Percentiles rank a stretch among this genome's conserved stretches.
Conservation (phyloP, 2,113 vertebrate genomes). For the Serinus canaria region DNA sequence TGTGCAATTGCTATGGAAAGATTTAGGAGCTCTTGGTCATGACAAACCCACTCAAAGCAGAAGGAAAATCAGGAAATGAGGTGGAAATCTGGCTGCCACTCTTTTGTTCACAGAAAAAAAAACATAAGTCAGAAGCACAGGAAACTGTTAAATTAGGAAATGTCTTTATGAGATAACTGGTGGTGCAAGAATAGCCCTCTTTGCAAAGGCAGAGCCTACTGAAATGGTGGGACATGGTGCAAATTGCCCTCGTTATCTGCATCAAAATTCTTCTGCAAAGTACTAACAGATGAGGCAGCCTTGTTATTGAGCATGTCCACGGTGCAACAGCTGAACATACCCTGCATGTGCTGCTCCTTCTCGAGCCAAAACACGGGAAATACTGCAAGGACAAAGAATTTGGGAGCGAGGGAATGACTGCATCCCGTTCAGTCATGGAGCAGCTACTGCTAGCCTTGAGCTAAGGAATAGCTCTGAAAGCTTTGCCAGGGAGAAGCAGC, state of each 20-base stretch:
- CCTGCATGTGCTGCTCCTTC: not conserved
- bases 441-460: not conserved
- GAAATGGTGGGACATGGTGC: not conserved
- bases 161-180: constrained; percentile 58
- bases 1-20: not conserved
- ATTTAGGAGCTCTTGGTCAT: constrained; percentile 2
- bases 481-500: not conserved
- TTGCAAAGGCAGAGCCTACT: not conserved
- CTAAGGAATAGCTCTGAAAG: not conserved
- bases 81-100: constrained; percentile 21
- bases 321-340: not conserved
- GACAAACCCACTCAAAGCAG: not conserved
- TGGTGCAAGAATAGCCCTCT: not conserved
- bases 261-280: not conserved
- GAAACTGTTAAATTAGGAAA: constrained; percentile 63
- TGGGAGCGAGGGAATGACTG: not conserved
- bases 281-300: not conserved
- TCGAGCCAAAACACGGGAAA: not conserved
- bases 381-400: not conserved
- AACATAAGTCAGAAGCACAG: constrained; percentile 1
- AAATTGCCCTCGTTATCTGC: not conserved
- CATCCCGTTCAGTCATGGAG: not conserved
- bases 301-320: not conserved
- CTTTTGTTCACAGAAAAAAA: not conserved
- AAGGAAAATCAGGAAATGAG: constrained; percentile 28